phyloP scores from a whole-genome alignment of 2,113 vertebrate species.

The Cyphomyrus discorhynchus region DNA sequence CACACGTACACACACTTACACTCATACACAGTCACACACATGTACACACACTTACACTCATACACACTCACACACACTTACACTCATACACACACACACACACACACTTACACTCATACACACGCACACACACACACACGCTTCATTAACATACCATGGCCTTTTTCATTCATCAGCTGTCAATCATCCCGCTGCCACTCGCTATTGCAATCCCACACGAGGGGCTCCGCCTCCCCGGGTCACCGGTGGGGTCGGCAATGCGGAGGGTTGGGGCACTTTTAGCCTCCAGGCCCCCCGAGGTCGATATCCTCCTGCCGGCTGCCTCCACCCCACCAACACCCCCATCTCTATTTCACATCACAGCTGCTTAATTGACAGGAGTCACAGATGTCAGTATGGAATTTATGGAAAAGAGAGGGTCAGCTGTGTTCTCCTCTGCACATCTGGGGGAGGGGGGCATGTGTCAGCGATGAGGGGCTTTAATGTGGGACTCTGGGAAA shows the following conservation, averaged over 20 bases:
- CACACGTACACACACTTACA: too few relatives aligned
- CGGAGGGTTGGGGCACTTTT: neutral
- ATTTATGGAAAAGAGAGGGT: neutral
- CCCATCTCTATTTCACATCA: neutral
- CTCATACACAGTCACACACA: too few relatives aligned
- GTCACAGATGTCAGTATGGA: slow-evolving; percentile 9
- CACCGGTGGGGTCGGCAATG: neutral
- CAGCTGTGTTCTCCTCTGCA: neutral
- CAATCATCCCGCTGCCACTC: neutral
- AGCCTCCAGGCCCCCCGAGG: neutral
- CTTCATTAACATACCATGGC: neutral
- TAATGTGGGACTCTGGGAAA: neutral
- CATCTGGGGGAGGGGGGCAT: neutral
- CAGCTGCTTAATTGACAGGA: neutral
- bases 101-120: neutral
- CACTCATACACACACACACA: too few relatives aligned
- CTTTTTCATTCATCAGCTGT: neutral
- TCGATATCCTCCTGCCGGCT: too few relatives aligned
- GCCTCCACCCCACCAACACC: neutral
- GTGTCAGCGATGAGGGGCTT: neutral
- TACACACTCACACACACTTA: too few relatives aligned
- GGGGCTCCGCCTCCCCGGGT: neutral
- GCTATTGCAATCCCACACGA: neutral
- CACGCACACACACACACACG: neutral
- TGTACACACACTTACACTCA: too few relatives aligned